Base-by-base conservation (phyloP, 2,797 vertebrate species). In the Anomalospiza imberbis region DNA sequence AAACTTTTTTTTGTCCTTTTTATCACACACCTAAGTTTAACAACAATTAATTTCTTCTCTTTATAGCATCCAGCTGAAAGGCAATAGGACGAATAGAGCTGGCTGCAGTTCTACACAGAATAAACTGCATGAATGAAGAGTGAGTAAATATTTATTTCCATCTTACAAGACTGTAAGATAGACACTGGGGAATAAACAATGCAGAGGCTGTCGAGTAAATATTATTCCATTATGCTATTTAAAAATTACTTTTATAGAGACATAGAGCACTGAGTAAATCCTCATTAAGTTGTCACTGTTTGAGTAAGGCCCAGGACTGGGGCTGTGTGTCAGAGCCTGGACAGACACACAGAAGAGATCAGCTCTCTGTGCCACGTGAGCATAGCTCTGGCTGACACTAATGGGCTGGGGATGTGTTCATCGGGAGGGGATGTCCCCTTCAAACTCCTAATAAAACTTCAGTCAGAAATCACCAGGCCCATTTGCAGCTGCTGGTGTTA, bases 71-170 rank as follows among this genome's bases (percentile, higher is more conserved):
- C 42, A 44, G 47, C 61, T 83, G 72, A 82, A 84, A 86, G 74
- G 48, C 77, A 86, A 38, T 31, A 36, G 25, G 40, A 29, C 14
- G 32, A n/a, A 32, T 2, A 57, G 48, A 75, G 51, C 36, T 65
- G 60, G 73, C 60, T 54, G 25, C 63, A 25, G 67, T 10, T 83
- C 36, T 6, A 72, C 48, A 9, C 0, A n/a, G 79, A 92, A 73
- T 57, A 82, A 94, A 85, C 85, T 34, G 21, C 15, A 9, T 7
- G 42, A 51, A 34, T 54, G 78, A 45, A 24, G 65, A 42, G 63
- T 42, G 66, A 92, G 70, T 88, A 94, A 95, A 70, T 84, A 62
- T 84, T 90, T 91, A 60, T 78, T 94, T 88, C 85, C 55, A 1
- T 54, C 70, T 80, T 85, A 48, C 25, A 18, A 28, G 47, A 57